A percentile compares a stretch with the other conserved stretches of the same genome.
phyloP scores from a whole-genome alignment of 2,888 invertebrate genomes.

The Alcis repandata region DNA sequence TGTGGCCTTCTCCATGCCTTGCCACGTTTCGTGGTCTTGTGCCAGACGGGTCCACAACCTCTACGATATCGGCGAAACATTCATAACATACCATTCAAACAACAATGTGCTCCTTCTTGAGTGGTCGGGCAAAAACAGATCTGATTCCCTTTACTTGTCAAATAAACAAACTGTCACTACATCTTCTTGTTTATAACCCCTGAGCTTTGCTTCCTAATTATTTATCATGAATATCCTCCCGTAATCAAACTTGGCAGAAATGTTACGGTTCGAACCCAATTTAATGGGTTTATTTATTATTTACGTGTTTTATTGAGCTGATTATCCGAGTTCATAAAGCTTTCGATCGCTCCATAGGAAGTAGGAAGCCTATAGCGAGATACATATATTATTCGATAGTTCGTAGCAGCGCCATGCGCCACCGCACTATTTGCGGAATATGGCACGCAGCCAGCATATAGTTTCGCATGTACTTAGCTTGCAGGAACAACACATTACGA shows the following conservation, averaged over 20 bases:
- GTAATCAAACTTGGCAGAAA: neutral
- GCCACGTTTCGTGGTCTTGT: too few species aligned
- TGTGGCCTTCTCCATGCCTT: too few species aligned
- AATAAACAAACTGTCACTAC: too few species aligned
- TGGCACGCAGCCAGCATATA: constrained; percentile 54
- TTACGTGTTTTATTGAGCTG: neutral
- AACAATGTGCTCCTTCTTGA: too few species aligned
- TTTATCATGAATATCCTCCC: neutral
- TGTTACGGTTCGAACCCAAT: neutral
- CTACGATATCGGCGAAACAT: too few species aligned
- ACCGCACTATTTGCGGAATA: constrained; percentile 54
- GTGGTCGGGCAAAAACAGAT: too few species aligned
- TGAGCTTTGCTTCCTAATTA: too few species aligned
- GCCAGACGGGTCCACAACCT: too few species aligned
- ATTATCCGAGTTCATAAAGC: neutral
- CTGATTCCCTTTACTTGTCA: too few species aligned
- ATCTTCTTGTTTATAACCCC: too few species aligned
- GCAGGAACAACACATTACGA: constrained; percentile 44
- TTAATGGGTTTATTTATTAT: too few species aligned
- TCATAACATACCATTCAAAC: too few species aligned
- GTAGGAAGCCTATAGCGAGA: constrained; percentile 17
- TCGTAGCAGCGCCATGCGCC: constrained; percentile 43
- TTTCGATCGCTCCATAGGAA: neutral
- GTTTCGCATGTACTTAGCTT: constrained; percentile 40
- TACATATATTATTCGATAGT: constrained; percentile 45